Evolutionary conservation across 1,140 invertebrate species (phyloP).

Genomic region (Temnothorax curvispinosus): DNA sequence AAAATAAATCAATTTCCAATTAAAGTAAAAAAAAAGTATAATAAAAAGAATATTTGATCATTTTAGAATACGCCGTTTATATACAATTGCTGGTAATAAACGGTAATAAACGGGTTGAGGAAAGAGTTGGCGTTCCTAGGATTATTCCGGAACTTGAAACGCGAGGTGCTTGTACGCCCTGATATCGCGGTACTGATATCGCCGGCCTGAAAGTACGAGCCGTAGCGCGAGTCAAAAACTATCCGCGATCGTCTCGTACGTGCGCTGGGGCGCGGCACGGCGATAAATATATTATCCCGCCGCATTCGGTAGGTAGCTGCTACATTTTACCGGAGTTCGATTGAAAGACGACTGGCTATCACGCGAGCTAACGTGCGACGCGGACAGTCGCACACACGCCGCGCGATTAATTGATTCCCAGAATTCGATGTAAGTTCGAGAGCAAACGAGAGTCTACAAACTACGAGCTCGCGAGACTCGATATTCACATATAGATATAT

Average conservation of each 20-base stretch:
- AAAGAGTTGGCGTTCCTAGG: not conserved
- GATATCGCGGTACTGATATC: conserved; percentile 40
- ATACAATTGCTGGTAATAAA: not conserved
- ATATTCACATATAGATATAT: conserved; percentile 5
- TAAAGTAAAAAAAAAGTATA: not conserved
- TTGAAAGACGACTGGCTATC: conserved; percentile 75
- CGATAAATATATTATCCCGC: conserved; percentile 70
- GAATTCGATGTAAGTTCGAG: conserved; percentile 61
- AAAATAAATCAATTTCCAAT: not conserved
- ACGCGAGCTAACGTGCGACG: conserved; percentile 75
- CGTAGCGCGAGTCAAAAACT: conserved; percentile 48
- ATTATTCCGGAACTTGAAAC: not conserved
- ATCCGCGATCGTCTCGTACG: conserved; percentile 43
- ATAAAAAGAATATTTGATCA: not conserved
- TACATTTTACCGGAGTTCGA: conserved; percentile 69
- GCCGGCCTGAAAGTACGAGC: conserved; percentile 21
- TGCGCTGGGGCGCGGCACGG: not conserved
- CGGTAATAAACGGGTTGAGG: not conserved
- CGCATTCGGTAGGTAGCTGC: conserved; percentile 66
- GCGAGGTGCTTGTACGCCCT: not conserved
- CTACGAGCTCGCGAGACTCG: conserved; percentile 9
- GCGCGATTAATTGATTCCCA: conserved; percentile 72
- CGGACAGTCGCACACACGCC: conserved; percentile 57
- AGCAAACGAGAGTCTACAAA: conserved; percentile 43
- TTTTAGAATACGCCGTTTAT: not conserved